These are phyloP conservation scores for Porites lutea DNA, from an alignment of 64 coral and sea anemone genomes.

Conservation along the genomic window DNA sequence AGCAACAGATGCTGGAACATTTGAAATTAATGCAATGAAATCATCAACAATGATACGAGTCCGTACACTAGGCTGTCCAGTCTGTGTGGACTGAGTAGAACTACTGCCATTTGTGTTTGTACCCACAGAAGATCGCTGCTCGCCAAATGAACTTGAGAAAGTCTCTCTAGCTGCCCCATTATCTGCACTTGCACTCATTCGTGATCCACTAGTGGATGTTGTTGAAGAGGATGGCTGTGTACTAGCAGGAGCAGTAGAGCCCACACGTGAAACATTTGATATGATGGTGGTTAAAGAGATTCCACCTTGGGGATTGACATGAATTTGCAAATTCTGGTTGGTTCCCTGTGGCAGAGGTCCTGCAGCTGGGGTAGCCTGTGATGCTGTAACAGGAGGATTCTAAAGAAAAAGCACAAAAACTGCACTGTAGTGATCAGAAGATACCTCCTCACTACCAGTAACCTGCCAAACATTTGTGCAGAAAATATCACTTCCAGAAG, in stretches of 20 bases:
- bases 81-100: conserved; percentile 51
- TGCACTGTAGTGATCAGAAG: no score
- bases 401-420: background rate
- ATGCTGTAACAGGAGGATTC: background rate
- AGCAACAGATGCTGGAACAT: conserved; percentile 47
- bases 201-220: conserved; percentile 46
- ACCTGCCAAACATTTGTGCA: background rate
- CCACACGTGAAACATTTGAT: conserved; percentile 56
- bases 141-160: conserved; percentile 24
- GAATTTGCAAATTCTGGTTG: conserved; percentile 56
- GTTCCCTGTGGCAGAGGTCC: conserved; percentile 26
- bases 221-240: conserved; percentile 42
- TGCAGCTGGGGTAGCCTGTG: background rate
- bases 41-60: conserved; percentile 87
- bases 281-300: conserved; percentile 74
- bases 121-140: conserved; percentile 12
- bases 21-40: conserved; percentile 87
- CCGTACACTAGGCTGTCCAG: conserved; percentile 60
- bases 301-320: conserved; percentile 78
- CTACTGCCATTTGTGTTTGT: conserved; percentile 42
- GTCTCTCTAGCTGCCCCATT: conserved; percentile 27
- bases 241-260: conserved; percentile 61
- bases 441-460: background rate
- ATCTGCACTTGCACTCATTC: conserved; percentile 24
- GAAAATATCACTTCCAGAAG: no score